Percentiles rank a stretch among this genome's conserved stretches.
phyloP scores from a whole-genome alignment of 2,113 vertebrate species.

The Casuarius casuarius region DNA sequence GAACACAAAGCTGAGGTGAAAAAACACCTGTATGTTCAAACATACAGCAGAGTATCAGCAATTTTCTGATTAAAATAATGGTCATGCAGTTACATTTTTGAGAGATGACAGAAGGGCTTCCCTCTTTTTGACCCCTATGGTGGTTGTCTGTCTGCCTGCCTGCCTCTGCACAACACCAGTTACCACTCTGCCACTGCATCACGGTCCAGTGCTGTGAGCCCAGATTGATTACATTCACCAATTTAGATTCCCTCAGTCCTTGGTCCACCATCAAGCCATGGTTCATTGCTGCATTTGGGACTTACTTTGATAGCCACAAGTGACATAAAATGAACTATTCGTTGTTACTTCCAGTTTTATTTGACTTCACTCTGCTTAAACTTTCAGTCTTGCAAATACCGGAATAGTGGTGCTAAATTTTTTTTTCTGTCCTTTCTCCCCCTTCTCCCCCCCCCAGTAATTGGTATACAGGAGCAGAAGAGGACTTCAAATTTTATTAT shows the following conservation, averaged over 20 bases:
- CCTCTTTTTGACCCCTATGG: neutral
- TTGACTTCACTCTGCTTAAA: neutral
- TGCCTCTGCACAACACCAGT: neutral
- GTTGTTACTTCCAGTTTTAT: neutral
- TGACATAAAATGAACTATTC: neutral
- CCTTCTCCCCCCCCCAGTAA: neutral
- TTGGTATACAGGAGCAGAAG: neutral
- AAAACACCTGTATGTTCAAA: neutral
- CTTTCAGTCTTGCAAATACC: neutral
- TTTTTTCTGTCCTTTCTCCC: neutral
- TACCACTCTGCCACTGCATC: neutral
- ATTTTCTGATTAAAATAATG: neutral
- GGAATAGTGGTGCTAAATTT: neutral
- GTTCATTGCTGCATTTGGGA: neutral
- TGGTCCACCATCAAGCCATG: neutral
- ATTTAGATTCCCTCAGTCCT: neutral
- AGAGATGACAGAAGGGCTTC: neutral
- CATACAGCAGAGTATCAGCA: neutral
- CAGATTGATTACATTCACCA: neutral
- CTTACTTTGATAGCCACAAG: neutral
- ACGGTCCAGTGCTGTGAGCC: neutral
- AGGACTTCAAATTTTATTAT: conserved; percentile 21
- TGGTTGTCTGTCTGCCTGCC: neutral
- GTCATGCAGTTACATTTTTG: neutral
- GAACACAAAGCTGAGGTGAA: neutral